phyloP scores from a whole-genome alignment of 2,888 invertebrate genomes.

The Liodrosophila aerea region DNA sequence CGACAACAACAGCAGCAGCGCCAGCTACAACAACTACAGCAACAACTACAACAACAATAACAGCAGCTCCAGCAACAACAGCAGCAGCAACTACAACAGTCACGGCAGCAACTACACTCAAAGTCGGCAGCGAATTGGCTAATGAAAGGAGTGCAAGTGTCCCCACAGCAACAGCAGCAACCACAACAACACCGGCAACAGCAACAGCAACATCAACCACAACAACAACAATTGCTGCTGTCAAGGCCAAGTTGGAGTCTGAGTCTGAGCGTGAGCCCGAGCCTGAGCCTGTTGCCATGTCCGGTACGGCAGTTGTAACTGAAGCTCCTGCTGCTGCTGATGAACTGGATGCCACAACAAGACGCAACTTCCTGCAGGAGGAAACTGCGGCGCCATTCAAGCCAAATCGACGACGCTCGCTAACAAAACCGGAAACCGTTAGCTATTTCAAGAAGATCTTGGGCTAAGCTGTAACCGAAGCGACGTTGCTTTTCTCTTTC shows the following conservation, averaged over 20 bases:
- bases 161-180: conserved; percentile 1
- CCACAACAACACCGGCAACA: conserved; percentile 16
- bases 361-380: conserved; percentile 81
- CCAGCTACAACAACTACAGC: conserved; percentile 16
- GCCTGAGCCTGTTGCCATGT: neutral
- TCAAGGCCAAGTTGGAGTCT: neutral
- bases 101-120: conserved; percentile 13
- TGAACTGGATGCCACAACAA: conserved; percentile 53
- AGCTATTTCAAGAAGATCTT: conserved; percentile 83
- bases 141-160: neutral
- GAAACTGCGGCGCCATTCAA: conserved; percentile 81
- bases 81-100: conserved; percentile 21
- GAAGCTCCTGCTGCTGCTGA: conserved; percentile 17
- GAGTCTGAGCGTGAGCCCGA: neutral
- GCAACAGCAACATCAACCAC: conserved; percentile 10
- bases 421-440: conserved; percentile 81
- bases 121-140: conserved; percentile 4
- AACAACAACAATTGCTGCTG: conserved; percentile 7
- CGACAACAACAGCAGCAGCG: conserved; percentile 1
- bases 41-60: conserved; percentile 1
- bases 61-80: conserved; percentile 15
- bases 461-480: conserved; percentile 73
- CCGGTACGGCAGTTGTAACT: neutral
- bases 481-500: conserved; percentile 56
- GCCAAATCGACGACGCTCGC: conserved; percentile 82